A percentile compares a stretch with the other conserved stretches of the same genome.
These are phyloP conservation scores for Adoxophyes honmai DNA, from an alignment of 1,140 invertebrate genomes.

Conservation along the genomic window DNA sequence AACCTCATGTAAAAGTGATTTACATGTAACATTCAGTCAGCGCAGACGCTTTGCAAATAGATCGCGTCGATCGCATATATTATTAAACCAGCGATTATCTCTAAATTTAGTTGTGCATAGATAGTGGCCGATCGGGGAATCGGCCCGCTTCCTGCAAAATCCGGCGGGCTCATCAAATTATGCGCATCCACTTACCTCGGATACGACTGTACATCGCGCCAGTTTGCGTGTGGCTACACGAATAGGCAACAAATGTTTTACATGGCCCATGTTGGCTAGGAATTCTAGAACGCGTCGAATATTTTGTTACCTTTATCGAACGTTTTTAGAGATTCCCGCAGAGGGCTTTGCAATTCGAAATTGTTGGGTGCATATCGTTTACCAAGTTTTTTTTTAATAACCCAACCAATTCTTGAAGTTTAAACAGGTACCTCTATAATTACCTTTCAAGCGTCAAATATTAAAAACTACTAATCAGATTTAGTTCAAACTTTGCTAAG, in stretches of 20 bases:
- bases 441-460: no score
- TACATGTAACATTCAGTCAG: not conserved
- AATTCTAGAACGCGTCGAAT: no score
- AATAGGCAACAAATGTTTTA: not conserved
- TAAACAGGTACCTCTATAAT: no score
- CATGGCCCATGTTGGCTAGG: not conserved
- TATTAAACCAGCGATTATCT: slow-evolving; percentile 50
- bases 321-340: no score
- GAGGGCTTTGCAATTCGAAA: no score
- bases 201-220: slow-evolving; percentile 1
- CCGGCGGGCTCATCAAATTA: slow-evolving; percentile 41
- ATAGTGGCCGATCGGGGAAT: slow-evolving; percentile 33
- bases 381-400: no score
- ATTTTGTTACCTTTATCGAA: no score
- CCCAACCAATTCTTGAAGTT: no score
- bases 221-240: not conserved
- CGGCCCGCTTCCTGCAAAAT: slow-evolving; percentile 36
- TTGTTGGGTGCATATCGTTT: no score
- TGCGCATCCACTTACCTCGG: slow-evolving; percentile 40
- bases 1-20: slow-evolving; percentile 12
- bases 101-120: slow-evolving; percentile 52
- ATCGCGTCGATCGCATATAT: slow-evolving; percentile 33
- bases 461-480: no score
- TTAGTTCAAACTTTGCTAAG: no score
- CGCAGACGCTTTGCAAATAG: slow-evolving; percentile 33